phyloP scores from a whole-genome alignment of 2,797 vertebrate genomes.

The Microctenopoma steveboyesi region DNA sequence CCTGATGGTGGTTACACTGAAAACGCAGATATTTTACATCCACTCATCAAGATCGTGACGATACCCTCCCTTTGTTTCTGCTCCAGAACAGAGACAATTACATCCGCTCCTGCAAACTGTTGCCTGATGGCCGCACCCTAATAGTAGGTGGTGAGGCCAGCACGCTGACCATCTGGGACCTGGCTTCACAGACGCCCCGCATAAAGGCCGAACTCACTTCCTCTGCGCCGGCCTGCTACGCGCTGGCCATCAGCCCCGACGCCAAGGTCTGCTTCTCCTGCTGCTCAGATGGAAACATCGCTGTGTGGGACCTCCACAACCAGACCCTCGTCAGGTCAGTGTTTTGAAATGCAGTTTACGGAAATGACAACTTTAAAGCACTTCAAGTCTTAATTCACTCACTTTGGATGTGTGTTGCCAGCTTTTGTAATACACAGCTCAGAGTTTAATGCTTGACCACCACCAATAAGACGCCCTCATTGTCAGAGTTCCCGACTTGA shows the following conservation, averaged over 20 bases:
- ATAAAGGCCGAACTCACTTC: slow-evolving; percentile 97
- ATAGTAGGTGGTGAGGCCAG: slow-evolving; percentile 96
- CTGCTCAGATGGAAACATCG: slow-evolving; percentile 97
- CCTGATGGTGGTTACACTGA: background rate
- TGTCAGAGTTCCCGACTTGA: slow-evolving; percentile 7
- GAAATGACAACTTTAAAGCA: background rate
- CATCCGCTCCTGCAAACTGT: slow-evolving; percentile 97
- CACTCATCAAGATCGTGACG: accelerated
- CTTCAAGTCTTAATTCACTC: background rate
- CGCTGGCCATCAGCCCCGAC: slow-evolving; percentile 95
- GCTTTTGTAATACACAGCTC: background rate
- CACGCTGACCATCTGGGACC: slow-evolving; percentile 97
- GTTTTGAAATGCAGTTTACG: background rate
- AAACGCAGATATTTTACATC: background rate
- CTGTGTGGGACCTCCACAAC: slow-evolving; percentile 97
- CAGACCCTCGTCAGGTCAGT: slow-evolving; percentile 95
- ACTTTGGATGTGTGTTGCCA: background rate
- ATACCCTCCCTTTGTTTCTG: background rate
- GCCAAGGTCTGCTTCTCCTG: slow-evolving; percentile 99
- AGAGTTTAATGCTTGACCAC: slow-evolving; percentile 1
- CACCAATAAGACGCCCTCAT: background rate
- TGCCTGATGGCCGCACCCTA: slow-evolving; percentile 94
- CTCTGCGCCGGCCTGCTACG: slow-evolving; percentile 94
- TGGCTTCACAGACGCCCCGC: slow-evolving; percentile 93
- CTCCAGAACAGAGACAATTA: slow-evolving; percentile 96